A percentile compares a stretch with the other conserved stretches of the same genome.
phyloP scores from a whole-genome alignment of 2,888 invertebrate species.

The Agrochola lychnidis region DNA sequence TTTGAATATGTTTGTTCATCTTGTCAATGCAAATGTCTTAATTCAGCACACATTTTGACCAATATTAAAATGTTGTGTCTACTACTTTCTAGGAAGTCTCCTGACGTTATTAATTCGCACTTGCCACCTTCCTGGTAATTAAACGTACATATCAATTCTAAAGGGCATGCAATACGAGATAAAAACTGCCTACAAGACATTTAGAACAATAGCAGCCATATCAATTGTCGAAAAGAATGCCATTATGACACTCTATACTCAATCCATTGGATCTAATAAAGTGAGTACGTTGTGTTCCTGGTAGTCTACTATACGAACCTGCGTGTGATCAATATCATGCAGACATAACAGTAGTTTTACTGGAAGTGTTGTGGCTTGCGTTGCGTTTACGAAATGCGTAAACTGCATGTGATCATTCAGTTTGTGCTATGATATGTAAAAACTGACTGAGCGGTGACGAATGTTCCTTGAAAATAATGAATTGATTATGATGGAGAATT shows the following conservation, averaged over 20 bases:
- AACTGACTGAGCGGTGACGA: background rate
- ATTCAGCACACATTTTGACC: background rate
- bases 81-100: slow-evolving; percentile 35
- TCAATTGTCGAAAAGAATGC: slow-evolving; percentile 69
- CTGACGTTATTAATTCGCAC: slow-evolving; percentile 19
- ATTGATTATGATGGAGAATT: background rate
- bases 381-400: slow-evolving; percentile 1
- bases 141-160: slow-evolving; percentile 31
- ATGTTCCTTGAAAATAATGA: background rate
- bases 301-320: slow-evolving; percentile 52
- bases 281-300: slow-evolving; percentile 59
- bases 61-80: background rate
- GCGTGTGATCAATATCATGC: slow-evolving; percentile 7
- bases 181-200: slow-evolving; percentile 51
- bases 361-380: slow-evolving; percentile 12
- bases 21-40: background rate
- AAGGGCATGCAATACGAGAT: slow-evolving; percentile 43
- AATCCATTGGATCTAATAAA: slow-evolving; percentile 63
- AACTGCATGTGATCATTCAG: background rate
- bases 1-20: slow-evolving; percentile 2
- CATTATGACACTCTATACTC: slow-evolving; percentile 67
- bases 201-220: slow-evolving; percentile 61
- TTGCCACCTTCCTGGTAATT: slow-evolving; percentile 37
- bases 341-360: slow-evolving; percentile 28
- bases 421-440: background rate